Evolutionary conservation across 2,888 invertebrate species (phyloP).

Genomic region (Coremacera marginata): DNA sequence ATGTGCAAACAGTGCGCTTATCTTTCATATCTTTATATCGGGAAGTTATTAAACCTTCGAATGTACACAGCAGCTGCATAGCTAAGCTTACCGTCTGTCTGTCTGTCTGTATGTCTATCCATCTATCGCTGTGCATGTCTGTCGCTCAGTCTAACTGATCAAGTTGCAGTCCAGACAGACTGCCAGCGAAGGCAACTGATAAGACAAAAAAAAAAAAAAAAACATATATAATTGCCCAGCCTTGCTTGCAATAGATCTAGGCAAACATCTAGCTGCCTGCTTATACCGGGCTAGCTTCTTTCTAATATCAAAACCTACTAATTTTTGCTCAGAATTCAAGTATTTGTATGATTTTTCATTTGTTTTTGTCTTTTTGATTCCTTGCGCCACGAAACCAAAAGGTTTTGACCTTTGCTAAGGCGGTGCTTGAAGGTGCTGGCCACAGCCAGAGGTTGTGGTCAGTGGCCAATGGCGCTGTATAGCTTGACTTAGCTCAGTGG

Average conservation of each 20-base stretch:
- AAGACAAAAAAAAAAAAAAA: neutral
- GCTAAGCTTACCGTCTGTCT: constrained; percentile 13
- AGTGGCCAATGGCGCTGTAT: neutral
- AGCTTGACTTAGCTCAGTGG: neutral
- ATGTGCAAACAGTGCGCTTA: constrained; percentile 6
- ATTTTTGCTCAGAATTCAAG: constrained; percentile 19
- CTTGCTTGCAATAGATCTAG: neutral
- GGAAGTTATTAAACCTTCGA: constrained; percentile 24
- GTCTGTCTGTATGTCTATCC: constrained; percentile 1
- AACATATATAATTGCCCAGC: constrained; percentile 17
- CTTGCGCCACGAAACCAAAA: constrained; percentile 1
- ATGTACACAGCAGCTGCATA: constrained; percentile 29
- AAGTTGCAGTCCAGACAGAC: neutral
- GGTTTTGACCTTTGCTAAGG: constrained; percentile 22
- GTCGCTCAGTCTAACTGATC: constrained; percentile 1
- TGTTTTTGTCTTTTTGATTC: neutral
- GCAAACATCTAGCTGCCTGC: neutral
- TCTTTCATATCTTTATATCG: constrained; percentile 27
- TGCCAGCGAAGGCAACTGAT: no score
- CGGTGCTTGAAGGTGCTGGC: neutral
- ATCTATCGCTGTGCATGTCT: neutral
- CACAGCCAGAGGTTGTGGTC: constrained; percentile 18
- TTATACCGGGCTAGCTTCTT: neutral
- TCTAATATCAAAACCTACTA: constrained; percentile 17
- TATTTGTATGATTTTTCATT: neutral